Conservation (phyloP, 1,140 invertebrate genomes). For the Drosophila watanabei region DNA sequence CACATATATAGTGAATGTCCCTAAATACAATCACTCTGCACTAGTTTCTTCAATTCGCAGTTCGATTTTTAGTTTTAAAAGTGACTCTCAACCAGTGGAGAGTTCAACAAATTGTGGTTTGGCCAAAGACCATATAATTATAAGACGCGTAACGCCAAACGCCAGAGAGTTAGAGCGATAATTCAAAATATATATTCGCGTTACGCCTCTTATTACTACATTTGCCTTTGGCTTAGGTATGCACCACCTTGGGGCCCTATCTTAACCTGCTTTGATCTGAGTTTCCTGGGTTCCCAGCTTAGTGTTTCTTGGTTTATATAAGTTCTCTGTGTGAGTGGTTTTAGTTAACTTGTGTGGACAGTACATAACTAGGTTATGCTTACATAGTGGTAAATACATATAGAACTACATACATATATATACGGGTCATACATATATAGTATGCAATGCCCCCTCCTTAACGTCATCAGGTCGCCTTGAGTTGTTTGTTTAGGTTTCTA, state of each 20-base stretch:
- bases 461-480: constrained; percentile 73
- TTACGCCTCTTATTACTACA: neutral
- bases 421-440: constrained; percentile 20
- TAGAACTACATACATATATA: constrained; percentile 20
- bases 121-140: neutral
- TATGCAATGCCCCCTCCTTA: constrained; percentile 24
- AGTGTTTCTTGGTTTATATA: constrained; percentile 11
- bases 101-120: constrained; percentile 23
- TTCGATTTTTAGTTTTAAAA: constrained; percentile 15
- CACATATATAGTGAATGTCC: constrained; percentile 12
- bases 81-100: constrained; percentile 11
- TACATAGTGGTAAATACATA: constrained; percentile 28
- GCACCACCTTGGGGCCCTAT: neutral
- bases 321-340: constrained; percentile 12
- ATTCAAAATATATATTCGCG: neutral
- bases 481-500: constrained; percentile 45
- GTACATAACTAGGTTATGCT: constrained; percentile 36
- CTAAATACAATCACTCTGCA: constrained; percentile 27
- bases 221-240: neutral
- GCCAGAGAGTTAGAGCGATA: neutral
- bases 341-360: constrained; percentile 59
- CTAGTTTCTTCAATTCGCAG: constrained; percentile 10
- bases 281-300: constrained; percentile 10
- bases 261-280: constrained; percentile 16
- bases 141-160: neutral